Evolutionary conservation across 30 jellyfish, hydroid and myxozoan species (phyloP).

Genomic region (Sanderia malayensis): DNA sequence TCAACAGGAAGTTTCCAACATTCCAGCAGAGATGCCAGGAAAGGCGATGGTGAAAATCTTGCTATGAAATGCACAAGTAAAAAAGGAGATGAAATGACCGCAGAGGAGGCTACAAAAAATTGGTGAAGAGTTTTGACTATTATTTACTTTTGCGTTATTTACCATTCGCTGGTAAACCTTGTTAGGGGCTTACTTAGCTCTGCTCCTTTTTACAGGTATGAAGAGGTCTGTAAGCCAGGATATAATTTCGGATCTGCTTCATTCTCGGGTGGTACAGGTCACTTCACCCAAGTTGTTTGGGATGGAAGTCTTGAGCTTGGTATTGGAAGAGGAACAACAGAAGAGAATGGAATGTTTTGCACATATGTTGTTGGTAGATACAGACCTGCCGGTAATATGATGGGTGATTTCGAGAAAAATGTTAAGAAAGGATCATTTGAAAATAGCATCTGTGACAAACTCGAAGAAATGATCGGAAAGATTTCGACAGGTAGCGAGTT

Average conservation of each 20-base stretch:
- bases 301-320: slow-evolving; percentile 70
- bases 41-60: slow-evolving; percentile 78
- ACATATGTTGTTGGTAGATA: slow-evolving; percentile 85
- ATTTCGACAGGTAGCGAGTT: neutral
- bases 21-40: slow-evolving; percentile 22
- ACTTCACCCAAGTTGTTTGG: slow-evolving; percentile 92
- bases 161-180: too few relatives aligned
- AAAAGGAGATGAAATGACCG: slow-evolving; percentile 76
- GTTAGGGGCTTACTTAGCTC: too few relatives aligned
- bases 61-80: slow-evolving; percentile 81
- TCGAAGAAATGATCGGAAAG: slow-evolving; percentile 45
- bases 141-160: too few relatives aligned
- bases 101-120: slow-evolving; percentile 87
- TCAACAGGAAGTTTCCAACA: slow-evolving; percentile 19
- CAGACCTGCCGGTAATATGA: slow-evolving; percentile 79
- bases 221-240: slow-evolving; percentile 82
- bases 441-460: slow-evolving; percentile 38
- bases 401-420: slow-evolving; percentile 60
- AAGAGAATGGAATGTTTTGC: slow-evolving; percentile 62
- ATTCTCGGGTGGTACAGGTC: slow-evolving; percentile 66
- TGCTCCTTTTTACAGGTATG: slow-evolving; percentile 73
- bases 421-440: slow-evolving; percentile 73
- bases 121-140: slow-evolving; percentile 73
- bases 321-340: slow-evolving; percentile 69
- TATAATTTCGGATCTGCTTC: slow-evolving; percentile 54